Conservation (phyloP, 1,140 invertebrate species). For the Sogatella furcifera region DNA sequence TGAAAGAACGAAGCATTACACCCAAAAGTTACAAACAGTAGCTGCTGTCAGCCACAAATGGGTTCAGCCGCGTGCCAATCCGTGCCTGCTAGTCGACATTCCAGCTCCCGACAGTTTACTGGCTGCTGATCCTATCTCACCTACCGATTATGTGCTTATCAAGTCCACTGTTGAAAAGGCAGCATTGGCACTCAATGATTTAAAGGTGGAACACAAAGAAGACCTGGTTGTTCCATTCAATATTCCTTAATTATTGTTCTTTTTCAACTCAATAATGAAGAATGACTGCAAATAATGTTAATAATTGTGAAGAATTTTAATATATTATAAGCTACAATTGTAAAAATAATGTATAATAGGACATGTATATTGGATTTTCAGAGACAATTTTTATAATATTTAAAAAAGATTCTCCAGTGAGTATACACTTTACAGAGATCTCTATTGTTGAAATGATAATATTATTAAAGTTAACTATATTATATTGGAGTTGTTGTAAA, state of each 20-base stretch:
- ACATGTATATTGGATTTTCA: no score
- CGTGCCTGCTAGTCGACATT: constrained; percentile 43
- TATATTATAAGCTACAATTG: no score
- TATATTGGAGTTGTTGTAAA: no score
- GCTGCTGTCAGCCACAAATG: constrained; percentile 31
- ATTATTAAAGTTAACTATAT: no score
- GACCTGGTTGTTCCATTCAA: constrained; percentile 68
- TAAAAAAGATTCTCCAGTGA: no score
- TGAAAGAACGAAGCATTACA: constrained; percentile 61
- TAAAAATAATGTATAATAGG: no score
- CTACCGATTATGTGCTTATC: constrained; percentile 32
- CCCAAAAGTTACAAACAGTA: constrained; percentile 39
- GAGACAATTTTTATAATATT: no score
- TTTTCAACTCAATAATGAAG: no score
- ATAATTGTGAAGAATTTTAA: no score
- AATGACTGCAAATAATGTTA: no score
- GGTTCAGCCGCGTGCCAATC: constrained; percentile 25
- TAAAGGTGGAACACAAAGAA: constrained; percentile 70
- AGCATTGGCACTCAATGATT: constrained; percentile 51
- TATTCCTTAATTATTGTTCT: constrained; percentile 32
- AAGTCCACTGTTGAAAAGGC: constrained; percentile 37
- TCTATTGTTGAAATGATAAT: no score
- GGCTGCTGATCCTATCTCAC: constrained; percentile 37
- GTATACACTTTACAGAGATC: no score
- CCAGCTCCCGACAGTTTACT: constrained; percentile 46